Evolutionary conservation across 2,888 invertebrate species (phyloP).

Genomic region (Drosophila hawaiiensis): DNA sequence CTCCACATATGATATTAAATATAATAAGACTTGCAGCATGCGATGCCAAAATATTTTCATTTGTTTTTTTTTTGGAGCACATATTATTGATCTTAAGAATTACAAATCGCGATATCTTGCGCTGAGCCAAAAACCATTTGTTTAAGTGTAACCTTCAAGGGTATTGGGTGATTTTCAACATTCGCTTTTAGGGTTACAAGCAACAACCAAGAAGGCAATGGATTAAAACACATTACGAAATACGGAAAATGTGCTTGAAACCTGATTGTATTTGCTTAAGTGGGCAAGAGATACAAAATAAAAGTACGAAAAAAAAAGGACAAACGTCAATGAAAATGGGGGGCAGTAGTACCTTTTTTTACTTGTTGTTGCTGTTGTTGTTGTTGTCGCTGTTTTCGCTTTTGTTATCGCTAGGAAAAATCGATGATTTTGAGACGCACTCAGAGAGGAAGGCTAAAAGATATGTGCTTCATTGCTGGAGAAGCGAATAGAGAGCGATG

Average conservation of each 20-base stretch:
- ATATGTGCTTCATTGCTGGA: constrained; percentile 16
- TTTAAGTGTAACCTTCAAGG: constrained; percentile 30
- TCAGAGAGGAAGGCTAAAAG: constrained; percentile 38
- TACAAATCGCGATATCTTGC: constrained; percentile 3
- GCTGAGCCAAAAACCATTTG: constrained; percentile 17
- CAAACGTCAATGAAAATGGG: constrained; percentile 58
- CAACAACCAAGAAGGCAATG: constrained; percentile 7
- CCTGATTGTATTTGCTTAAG: constrained; percentile 27
- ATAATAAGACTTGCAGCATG: not conserved
- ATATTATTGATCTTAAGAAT: constrained; percentile 19
- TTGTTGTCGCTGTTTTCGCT: constrained; percentile 34
- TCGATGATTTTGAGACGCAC: constrained; percentile 70
- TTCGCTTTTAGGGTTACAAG: constrained; percentile 18
- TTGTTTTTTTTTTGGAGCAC: not conserved
- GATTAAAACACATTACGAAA: constrained; percentile 43
- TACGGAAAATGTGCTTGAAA: constrained; percentile 26
- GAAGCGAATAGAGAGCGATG: constrained; percentile 33
- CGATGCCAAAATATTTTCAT: not conserved
- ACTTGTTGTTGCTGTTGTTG: constrained; percentile 42
- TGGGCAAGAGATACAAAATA: constrained; percentile 20
- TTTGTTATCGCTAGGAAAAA: constrained; percentile 63
- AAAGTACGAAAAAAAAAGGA: constrained; percentile 29
- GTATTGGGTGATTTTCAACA: constrained; percentile 26
- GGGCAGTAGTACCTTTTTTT: constrained; percentile 62
- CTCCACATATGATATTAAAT: not conserved